A percentile compares a stretch with the other conserved stretches of the same genome.
Evolutionary conservation across 2,888 invertebrate species (phyloP).

Genomic region (Pogonocherus hispidulus): DNA sequence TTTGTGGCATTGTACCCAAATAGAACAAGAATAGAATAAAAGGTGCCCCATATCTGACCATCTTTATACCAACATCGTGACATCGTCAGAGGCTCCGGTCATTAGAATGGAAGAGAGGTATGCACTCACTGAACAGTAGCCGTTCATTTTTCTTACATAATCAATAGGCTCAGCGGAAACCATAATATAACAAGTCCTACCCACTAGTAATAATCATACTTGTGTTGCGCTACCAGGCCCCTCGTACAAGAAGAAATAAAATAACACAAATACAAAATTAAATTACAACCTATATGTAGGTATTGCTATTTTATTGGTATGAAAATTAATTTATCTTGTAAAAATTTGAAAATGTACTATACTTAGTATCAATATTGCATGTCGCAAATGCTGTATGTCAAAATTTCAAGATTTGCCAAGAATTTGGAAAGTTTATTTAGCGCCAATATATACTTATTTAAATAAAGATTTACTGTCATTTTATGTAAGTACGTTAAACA

Average conservation of each 20-base stretch:
- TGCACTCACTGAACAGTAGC: slow-evolving; percentile 9
- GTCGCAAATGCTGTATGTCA: no score
- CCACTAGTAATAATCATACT: neutral
- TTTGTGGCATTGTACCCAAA: neutral
- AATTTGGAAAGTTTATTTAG: no score
- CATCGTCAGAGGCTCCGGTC: slow-evolving; percentile 1
- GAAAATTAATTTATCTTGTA: no score
- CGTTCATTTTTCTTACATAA: slow-evolving; percentile 2
- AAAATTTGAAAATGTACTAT: no score
- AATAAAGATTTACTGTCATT: no score
- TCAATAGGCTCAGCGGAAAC: slow-evolving; percentile 2
- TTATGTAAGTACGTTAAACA: no score
- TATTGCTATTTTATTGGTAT: no score
- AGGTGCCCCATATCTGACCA: neutral
- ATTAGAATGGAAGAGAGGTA: slow-evolving; percentile 13
- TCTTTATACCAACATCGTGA: slow-evolving; percentile 6
- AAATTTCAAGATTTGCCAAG: no score
- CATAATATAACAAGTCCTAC: neutral
- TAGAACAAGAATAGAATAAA: neutral
- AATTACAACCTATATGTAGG: no score
- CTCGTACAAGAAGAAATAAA: neutral
- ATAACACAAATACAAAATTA: neutral
- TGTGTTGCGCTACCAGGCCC: neutral
- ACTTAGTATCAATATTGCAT: no score
- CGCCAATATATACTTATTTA: no score